phyloP scores from a whole-genome alignment of 2,888 invertebrate species.

The Hofmannophila pseudospretella region DNA sequence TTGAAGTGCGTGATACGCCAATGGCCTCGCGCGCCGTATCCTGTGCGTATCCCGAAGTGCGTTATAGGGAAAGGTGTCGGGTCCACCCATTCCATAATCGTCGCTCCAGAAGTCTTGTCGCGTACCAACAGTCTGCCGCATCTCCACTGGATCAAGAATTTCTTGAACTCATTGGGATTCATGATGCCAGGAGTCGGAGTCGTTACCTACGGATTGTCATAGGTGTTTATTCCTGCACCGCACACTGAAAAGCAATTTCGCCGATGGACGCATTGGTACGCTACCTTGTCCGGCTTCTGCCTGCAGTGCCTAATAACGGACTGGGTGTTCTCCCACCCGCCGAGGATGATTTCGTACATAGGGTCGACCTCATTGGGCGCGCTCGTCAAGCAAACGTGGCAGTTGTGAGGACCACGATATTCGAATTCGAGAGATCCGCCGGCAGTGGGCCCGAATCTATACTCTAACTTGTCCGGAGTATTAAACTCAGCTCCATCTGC shows the following conservation, averaged over 20 bases:
- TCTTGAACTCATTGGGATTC: slow-evolving; percentile 73
- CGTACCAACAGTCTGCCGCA: slow-evolving; percentile 73
- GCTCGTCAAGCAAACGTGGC: slow-evolving; percentile 79
- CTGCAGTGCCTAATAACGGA: slow-evolving; percentile 81
- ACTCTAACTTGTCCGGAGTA: slow-evolving; percentile 78
- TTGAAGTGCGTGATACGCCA: slow-evolving; percentile 76
- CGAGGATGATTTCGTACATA: slow-evolving; percentile 82
- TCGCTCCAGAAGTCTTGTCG: slow-evolving; percentile 62
- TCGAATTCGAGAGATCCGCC: slow-evolving; percentile 75
- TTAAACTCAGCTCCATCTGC: slow-evolving; percentile 74
- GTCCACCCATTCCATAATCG: slow-evolving; percentile 80
- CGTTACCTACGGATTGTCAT: slow-evolving; percentile 67
- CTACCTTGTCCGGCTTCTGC: slow-evolving; percentile 81
- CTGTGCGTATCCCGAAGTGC: slow-evolving; percentile 81
- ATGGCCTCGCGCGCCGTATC: slow-evolving; percentile 80
- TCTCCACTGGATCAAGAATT: slow-evolving; percentile 77
- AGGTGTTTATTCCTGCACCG: slow-evolving; percentile 21
- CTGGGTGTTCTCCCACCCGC: slow-evolving; percentile 82
- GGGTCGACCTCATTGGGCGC: slow-evolving; percentile 76
- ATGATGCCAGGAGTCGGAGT: slow-evolving; percentile 78
- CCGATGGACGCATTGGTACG: slow-evolving; percentile 28
- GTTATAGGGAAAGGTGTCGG: slow-evolving; percentile 78
- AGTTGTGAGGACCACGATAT: slow-evolving; percentile 80
- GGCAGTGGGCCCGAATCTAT: slow-evolving; percentile 77
- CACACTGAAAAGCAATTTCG: slow-evolving; percentile 18